Evolutionary conservation across 30 jellyfish, hydroid and myxozoan species (phyloP), one percentile per base, ranked within the genome.

Genomic region (Hydractinia symbiolongicarpus): DNA sequence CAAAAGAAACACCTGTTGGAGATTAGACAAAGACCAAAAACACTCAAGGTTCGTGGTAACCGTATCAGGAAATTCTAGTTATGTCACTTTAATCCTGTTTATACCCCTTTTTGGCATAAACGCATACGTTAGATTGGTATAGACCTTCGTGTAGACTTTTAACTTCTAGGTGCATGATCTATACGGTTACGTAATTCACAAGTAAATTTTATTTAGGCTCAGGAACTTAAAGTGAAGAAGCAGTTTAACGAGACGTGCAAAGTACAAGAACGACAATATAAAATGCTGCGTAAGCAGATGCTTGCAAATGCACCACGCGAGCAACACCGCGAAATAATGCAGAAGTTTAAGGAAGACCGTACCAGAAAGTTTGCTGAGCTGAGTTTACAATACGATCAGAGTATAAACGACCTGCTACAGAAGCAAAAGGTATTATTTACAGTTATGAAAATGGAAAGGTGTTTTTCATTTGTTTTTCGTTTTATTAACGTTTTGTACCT

Each of bases 1-100:
- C 99, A 94, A 61, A 94, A 94, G 95, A 94, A 94, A 76, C 99
- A 94, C 69, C 69, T 94, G 79, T 66, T 94, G 1, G 99, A 94
- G 79, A 79, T 94, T 5, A 76, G 96, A 81, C 99, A 94, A 82
- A 81, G 99, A 78, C 99, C 99, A 0, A 94, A 88, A 57, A 86
- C 96, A 14, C 92, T 94, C 69, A 94, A 94, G 96, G 99, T 85
- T 30, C 44, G 44, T 30, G 44, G 44, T 30, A 30, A 0, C 44
- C n/a, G 44, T 30, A 30, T 30, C 44, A 30, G 44, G 44, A 30
- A 30, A 30, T 30, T 0, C 44, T 30, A 30, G 44, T 30, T 30
- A 0, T 30, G 44, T 30, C 44, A 30, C 44, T 30, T 30, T 2
- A 30, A 30, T 30, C 44, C 44, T 30, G 44, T 30, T 30, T 30